Conservation (phyloP, 2,888 invertebrate species). For the Nezara viridula region DNA sequence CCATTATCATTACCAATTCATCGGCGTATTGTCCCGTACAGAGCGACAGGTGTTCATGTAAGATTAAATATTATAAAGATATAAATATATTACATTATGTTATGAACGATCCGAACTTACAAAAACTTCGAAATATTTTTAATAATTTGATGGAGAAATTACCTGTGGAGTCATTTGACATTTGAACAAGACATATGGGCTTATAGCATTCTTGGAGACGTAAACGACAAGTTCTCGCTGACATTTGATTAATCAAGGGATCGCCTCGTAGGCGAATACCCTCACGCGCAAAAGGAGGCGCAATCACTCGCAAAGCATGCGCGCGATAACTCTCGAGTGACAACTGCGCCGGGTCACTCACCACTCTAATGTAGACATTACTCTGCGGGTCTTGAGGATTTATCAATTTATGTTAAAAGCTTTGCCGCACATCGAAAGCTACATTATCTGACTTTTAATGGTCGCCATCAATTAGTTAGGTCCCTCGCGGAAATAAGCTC, state of each 20-base stretch:
- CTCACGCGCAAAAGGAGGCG: background rate
- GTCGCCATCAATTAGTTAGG: constrained; percentile 36
- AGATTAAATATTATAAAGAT: no score
- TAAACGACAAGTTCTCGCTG: background rate
- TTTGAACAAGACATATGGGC: background rate
- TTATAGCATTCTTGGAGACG: background rate
- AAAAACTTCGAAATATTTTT: no score
- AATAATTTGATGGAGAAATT: background rate
- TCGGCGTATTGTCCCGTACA: no score
- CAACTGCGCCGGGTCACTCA: constrained; percentile 12
- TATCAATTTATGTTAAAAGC: constrained; percentile 49
- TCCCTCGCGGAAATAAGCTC: constrained; percentile 3
- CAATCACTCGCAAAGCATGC: constrained; percentile 29
- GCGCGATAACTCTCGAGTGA: background rate
- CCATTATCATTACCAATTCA: no score
- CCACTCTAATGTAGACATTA: constrained; percentile 39
- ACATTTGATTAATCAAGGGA: background rate
- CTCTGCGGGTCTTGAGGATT: constrained; percentile 27
- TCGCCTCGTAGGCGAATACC: background rate
- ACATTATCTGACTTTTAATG: constrained; percentile 44
- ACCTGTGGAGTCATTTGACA: background rate
- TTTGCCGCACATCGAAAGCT: constrained; percentile 36
- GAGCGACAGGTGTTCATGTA: no score
- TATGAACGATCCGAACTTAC: no score
- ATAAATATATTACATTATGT: no score